Evolutionary conservation across 2,797 vertebrate species (phyloP).

Genomic region (Gastrophryne carolinensis): DNA sequence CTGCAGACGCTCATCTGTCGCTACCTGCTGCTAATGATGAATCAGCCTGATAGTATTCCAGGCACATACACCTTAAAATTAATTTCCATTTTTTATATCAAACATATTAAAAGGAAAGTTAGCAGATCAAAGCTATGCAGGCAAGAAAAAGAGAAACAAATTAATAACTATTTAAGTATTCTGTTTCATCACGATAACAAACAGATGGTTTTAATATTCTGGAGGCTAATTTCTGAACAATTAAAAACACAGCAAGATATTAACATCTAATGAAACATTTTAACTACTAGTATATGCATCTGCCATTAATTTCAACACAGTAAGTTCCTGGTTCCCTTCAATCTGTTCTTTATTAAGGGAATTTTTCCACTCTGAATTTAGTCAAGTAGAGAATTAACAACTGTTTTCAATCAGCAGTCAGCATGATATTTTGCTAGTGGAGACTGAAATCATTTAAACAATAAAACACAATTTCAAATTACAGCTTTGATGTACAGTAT

Average conservation of each 20-base stretch:
- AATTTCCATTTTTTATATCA: constrained; percentile 60
- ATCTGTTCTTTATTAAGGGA: constrained; percentile 91
- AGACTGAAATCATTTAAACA: constrained; percentile 73
- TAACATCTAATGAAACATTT: constrained; percentile 98
- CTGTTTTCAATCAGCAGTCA: constrained; percentile 95
- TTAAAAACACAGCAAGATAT: constrained; percentile 97
- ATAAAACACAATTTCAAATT: constrained; percentile 77
- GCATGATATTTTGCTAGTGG: constrained; percentile 76
- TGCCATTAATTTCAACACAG: constrained; percentile 94
- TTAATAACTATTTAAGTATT: constrained; percentile 83
- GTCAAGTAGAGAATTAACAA: constrained; percentile 95
- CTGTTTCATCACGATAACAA: constrained; percentile 89
- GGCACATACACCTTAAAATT: constrained; percentile 62
- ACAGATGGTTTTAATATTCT: constrained; percentile 98
- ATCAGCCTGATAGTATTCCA: constrained; percentile 56
- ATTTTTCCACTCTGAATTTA: constrained; percentile 85
- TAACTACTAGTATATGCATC: constrained; percentile 93
- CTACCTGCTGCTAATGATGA: too few relatives aligned
- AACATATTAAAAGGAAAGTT: constrained; percentile 62
- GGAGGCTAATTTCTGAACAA: constrained; percentile 96
- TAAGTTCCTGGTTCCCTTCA: constrained; percentile 87
- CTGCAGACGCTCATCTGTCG: too few relatives aligned
- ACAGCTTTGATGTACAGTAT: constrained; percentile 72
- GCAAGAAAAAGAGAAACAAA: constrained; percentile 67
- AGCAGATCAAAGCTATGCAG: constrained; percentile 73